A percentile compares a stretch with the other conserved stretches of the same genome.
These are phyloP conservation scores for Lucilia sericata DNA, from an alignment of 1,140 invertebrate species.

Conservation along the genomic window DNA sequence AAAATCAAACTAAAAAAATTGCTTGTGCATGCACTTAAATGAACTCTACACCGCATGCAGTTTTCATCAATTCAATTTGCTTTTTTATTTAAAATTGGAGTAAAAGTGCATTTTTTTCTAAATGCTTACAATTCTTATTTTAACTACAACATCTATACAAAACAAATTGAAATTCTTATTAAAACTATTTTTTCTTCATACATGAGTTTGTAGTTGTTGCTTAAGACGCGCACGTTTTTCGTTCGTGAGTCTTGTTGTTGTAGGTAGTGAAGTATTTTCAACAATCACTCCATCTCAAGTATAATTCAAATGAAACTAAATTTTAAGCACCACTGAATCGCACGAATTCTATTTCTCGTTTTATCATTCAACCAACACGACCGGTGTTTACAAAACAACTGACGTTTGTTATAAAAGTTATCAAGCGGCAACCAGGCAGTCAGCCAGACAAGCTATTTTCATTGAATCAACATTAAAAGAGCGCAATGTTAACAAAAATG, in stretches of 20 bases:
- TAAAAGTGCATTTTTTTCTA: not conserved
- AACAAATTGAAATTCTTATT: not conserved
- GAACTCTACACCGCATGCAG: not conserved
- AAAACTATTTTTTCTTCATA: too few species aligned
- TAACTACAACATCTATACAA: not conserved
- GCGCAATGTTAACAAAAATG: not conserved
- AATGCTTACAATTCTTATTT: not conserved
- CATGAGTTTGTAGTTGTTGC: conserved; percentile 2
- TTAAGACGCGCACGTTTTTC: conserved; percentile 37
- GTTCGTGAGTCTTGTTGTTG: not conserved
- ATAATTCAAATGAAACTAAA: not conserved
- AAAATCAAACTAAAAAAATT: not conserved
- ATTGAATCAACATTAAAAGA: conserved; percentile 22
- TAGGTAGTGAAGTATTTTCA: not conserved
- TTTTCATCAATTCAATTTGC: not conserved
- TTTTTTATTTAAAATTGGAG: not conserved
- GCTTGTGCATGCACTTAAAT: not conserved
- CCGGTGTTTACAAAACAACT: conserved; percentile 44
- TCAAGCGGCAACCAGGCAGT: conserved; percentile 5
- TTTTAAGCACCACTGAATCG: not conserved
- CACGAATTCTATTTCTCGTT: conserved; percentile 10
- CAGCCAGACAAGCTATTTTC: not conserved
- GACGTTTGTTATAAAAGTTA: conserved; percentile 27
- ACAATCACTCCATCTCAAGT: not conserved
- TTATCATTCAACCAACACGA: conserved; percentile 36